Evolutionary conservation across 23 tunicate genomes (phyloP), one percentile per base, ranked within the genome.

Genomic region (Ascidia mentula): DNA sequence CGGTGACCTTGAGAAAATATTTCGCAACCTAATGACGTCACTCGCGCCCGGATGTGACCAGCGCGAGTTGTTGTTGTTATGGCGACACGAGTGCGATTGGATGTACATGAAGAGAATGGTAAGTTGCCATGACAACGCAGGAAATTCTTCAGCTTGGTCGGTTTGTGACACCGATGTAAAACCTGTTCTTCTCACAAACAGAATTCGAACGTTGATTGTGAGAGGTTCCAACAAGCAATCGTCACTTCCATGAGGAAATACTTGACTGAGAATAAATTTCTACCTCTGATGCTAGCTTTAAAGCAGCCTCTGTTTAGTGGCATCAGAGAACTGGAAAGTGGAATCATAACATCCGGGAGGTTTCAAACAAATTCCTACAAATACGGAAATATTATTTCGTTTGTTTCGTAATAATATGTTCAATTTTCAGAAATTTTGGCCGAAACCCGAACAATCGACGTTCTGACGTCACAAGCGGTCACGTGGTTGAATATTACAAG

Each of bases 31-130:
- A 36, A 83, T 88, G 86, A 74, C 82, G 24, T 87, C 91, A 20
- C 74, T 92, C 7, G 81, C 80, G 3, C 79, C 88, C 17, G 89
- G 72, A 28, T 80, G 84, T 80, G 82, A 80, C 72, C 88, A 88
- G 61, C 72, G 79, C 40, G 89, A 93, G 18, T 75, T 93, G 37
- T 71, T 93, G 89, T 72, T 93, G 84, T 77, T 88, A 74, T 93
- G 98, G 98, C 72, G 93, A 59, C 98, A 93, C 80, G 98, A 93
- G 40, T 93, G 98, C 59, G 98, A 93, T 59, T 93, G 98, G 98
- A 75, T 82, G 38, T 93, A 93, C 59, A 89, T 92, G 17, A 70
- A 69, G 45, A 69, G 89, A 80, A 88, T 93, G 98, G 98, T 93
- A 37, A 71, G 6, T 79, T 37, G 75, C 7, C 6, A 34, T 83